Conservation (phyloP, 64 coral and sea anemone species). For the Astreopora myriophthalma region DNA sequence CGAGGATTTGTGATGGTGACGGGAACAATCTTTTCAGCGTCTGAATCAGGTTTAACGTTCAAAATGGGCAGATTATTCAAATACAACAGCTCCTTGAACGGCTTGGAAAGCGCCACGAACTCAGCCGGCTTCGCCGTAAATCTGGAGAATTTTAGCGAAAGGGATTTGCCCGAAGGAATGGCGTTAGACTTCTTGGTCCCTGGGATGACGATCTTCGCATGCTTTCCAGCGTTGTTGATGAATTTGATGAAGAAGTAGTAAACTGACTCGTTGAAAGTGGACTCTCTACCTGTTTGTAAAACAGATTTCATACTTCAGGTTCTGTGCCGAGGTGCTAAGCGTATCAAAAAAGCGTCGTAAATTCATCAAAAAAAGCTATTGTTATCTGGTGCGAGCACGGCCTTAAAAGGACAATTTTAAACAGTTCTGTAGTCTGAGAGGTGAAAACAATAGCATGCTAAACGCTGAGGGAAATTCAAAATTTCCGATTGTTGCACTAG, state of each 20-base stretch:
- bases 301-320: neutral
- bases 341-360: too few relatives aligned
- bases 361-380: too few relatives aligned
- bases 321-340: too few relatives aligned
- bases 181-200: constrained; percentile 65
- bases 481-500: too few relatives aligned
- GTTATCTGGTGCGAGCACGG: too few relatives aligned
- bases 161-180: constrained; percentile 72
- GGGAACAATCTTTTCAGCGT: constrained; percentile 16
- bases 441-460: too few relatives aligned
- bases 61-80: constrained; percentile 45
- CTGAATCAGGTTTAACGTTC: constrained; percentile 49
- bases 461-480: too few relatives aligned
- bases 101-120: constrained; percentile 70
- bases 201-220: constrained; percentile 68
- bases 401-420: too few relatives aligned
- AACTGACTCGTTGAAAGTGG: constrained; percentile 40
- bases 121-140: constrained; percentile 49
- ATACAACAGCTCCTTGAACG: constrained; percentile 16
- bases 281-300: constrained; percentile 65
- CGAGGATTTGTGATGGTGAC: constrained; percentile 76
- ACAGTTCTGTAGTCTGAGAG: too few relatives aligned
- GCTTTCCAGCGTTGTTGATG: constrained; percentile 80
- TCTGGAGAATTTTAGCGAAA: constrained; percentile 71
- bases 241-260: constrained; percentile 81